Evolutionary conservation across 2,888 invertebrate species (phyloP).

Genomic region (Mesorhabditis spiculigera): DNA sequence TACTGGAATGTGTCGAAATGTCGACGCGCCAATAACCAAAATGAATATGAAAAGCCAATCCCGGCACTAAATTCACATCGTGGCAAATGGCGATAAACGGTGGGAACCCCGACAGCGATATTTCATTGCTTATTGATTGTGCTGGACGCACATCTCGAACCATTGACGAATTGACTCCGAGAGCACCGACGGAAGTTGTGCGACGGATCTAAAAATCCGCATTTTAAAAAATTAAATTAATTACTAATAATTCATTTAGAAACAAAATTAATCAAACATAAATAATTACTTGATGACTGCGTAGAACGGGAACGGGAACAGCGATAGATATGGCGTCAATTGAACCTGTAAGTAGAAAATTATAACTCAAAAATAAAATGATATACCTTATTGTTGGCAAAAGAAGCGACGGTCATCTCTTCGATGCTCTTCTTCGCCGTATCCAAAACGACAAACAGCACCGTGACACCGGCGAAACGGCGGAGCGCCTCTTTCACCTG

Average conservation of each 20-base stretch:
- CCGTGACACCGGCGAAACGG: slow-evolving; percentile 72
- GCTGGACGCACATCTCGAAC: slow-evolving; percentile 75
- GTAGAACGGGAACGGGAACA: slow-evolving; percentile 97
- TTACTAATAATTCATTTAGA: too few species aligned
- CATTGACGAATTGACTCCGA: slow-evolving; percentile 95
- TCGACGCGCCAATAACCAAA: too few species aligned
- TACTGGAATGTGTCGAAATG: too few species aligned
- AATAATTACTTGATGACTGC: slow-evolving; percentile 71
- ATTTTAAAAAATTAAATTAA: background rate
- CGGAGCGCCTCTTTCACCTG: slow-evolving; percentile 34
- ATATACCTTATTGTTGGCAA: slow-evolving; percentile 64
- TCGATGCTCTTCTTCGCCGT: slow-evolving; percentile 88
- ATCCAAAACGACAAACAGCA: slow-evolving; percentile 91
- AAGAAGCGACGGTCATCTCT: slow-evolving; percentile 79
- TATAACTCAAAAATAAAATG: slow-evolving; percentile 5
- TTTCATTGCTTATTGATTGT: background rate
- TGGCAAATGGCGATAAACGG: too few species aligned
- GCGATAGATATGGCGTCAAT: slow-evolving; percentile 82
- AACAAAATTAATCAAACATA: too few species aligned
- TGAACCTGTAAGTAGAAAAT: slow-evolving; percentile 28
- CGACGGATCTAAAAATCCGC: slow-evolving; percentile 17
- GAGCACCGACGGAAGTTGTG: slow-evolving; percentile 78
- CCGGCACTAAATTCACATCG: too few species aligned
- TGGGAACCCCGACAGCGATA: background rate
- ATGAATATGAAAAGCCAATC: too few species aligned